Evolutionary conservation across 2,797 vertebrate species (phyloP).

Genomic region (Discoglossus pictus): DNA sequence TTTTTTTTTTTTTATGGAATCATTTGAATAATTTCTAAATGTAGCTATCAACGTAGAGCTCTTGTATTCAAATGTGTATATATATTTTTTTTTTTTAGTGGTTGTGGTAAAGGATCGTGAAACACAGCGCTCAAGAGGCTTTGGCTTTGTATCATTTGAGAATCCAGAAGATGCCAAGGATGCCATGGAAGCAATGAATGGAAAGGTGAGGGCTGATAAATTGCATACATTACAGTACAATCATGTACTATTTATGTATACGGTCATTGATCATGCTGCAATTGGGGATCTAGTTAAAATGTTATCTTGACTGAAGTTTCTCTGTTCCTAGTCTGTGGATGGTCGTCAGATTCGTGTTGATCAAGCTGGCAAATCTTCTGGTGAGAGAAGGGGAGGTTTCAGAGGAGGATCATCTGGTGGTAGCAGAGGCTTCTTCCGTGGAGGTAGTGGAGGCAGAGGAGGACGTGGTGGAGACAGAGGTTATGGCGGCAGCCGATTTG

Average conservation of each 20-base stretch:
- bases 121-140: slow-evolving; percentile 82
- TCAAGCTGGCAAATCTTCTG: slow-evolving; percentile 88
- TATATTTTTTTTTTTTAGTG: too few relatives aligned
- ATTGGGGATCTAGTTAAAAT: too few relatives aligned
- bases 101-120: slow-evolving; percentile 89
- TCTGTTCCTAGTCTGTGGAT: slow-evolving; percentile 80
- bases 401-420: slow-evolving; percentile 74
- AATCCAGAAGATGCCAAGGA: slow-evolving; percentile 84
- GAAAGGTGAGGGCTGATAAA: slow-evolving; percentile 82
- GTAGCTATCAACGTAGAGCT: too few relatives aligned
- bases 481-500: slow-evolving; percentile 72
- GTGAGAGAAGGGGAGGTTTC: slow-evolving; percentile 78
- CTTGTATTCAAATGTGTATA: fast-evolving
- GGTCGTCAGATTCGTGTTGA: slow-evolving; percentile 92
- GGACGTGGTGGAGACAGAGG: slow-evolving; percentile 71
- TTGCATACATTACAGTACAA: too few relatives aligned
- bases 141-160: slow-evolving; percentile 86
- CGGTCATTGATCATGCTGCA: too few relatives aligned
- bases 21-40: too few relatives aligned
- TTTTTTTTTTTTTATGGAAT: too few relatives aligned
- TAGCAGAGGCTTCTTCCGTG: slow-evolving; percentile 40
- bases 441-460: slow-evolving; percentile 39
- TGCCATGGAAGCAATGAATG: slow-evolving; percentile 85
- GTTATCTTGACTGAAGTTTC: too few relatives aligned
- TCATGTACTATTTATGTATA: too few relatives aligned